Base-by-base conservation (phyloP, 1,140 invertebrate genomes). In the Gyrodactylus bullatarudis region DNA sequence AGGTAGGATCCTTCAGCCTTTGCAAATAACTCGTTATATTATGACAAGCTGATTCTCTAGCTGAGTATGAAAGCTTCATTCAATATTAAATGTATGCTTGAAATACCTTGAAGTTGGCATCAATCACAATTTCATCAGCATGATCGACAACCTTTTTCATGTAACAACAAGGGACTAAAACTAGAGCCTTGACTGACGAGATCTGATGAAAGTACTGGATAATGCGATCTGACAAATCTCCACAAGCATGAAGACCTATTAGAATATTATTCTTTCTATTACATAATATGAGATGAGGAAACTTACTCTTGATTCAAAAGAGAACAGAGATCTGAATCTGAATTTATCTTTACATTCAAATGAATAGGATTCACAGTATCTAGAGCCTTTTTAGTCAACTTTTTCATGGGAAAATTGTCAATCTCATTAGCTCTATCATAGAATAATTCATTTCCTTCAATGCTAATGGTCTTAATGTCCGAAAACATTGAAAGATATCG, bases 401-500 rank as follows among this genome's bases (percentile, higher is more conserved):
- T 68, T n/a, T 68, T 68, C 20, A 68, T 22, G n/a, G 23, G 68
- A 1, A 2, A 21, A 8, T 68, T 21, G n/a, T 68, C 68, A 21
- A 2, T 21, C n/a, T 68, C 68, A 2, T 1, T n/a, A 1, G 68
- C 68, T 68, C 23, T 68, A 2, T 8, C n/a, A 21, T 20, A 68
- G 23, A 21, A 21, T 2, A 21, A 22, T 21, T 68, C 23, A 1
- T 20, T 21, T 2, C 68, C 68, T 68, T 68, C 68, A 2, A 68
- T 68, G n/a, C 68, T 21, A 68, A 22, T 68, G 23, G 23, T 22
- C n/a, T 20, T 20, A 21, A 68, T 68, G 23, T 21, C 23, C n/a
- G n/a, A 68, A 68, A 68, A n/a, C 68, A 68, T 68, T 21, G 68
- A 68, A 2, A 68, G 23, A 68, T 68, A 68, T 68, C 68, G n/a